Evolutionary conservation across 2,113 vertebrate species (phyloP).

Genomic region (Crotalus horridus): DNA sequence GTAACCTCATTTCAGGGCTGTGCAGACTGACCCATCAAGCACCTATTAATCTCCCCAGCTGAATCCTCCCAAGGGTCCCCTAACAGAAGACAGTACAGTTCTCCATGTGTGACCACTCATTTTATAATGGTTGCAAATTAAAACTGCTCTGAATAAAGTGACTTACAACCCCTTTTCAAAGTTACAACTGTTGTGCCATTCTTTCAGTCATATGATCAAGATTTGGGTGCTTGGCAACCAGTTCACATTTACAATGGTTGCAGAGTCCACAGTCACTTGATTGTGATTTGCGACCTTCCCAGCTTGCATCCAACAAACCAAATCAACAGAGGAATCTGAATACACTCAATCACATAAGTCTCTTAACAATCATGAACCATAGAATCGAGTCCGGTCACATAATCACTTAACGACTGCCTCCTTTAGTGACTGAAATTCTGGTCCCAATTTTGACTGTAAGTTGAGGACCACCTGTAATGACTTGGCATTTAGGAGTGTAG

Average conservation of each 20-base stretch:
- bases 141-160: neutral
- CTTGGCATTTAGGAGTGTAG: neutral
- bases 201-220: neutral
- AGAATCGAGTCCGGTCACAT: neutral
- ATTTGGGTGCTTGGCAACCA: neutral
- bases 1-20: neutral
- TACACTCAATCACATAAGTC: neutral
- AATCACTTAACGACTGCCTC: neutral
- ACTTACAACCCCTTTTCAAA: neutral
- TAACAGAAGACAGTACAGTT: neutral
- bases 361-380: neutral
- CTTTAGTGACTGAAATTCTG: neutral
- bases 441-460: neutral
- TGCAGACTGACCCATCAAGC: neutral
- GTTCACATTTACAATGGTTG: neutral
- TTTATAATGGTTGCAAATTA: neutral
- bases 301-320: neutral
- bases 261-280: neutral
- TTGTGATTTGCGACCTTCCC: too few species aligned
- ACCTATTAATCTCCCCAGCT: neutral
- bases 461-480: neutral
- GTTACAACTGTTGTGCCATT: neutral
- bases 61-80: neutral
- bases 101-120: neutral
- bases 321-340: too few species aligned